Base-by-base conservation (phyloP, 2,888 invertebrate genomes). In the Eupithecia centaureata region DNA sequence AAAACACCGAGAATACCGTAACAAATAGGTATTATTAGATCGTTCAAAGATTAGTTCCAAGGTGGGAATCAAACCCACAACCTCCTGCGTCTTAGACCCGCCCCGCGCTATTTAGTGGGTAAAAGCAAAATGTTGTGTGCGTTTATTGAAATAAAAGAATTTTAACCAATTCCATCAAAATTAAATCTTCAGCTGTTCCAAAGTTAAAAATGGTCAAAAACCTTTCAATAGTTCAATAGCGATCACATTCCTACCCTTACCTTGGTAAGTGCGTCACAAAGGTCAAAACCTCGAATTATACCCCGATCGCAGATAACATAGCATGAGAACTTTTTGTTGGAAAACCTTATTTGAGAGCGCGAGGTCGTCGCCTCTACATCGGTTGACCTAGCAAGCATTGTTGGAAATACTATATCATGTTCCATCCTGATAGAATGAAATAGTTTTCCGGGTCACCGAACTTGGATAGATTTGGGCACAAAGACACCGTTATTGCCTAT, bases 281-380 rank as follows among this genome's bases (percentile, higher is more conserved):
- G 75, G 73, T 72, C 70, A 52, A 52, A 65, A 71, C 71, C 69
- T 73, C 69, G 67, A 61, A 60, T 61, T 60, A n/a, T 35, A 63
- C 62, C 57, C 68, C 58, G 69, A 61, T 61, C 60, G 59, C 30
- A 67, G 67, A 73, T 70, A 70, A 61, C 66, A 42, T 71, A 32
- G 68, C 73, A 70, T 70, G 72, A 72, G 70, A 71, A 70, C 63
- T 71, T 73, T 75, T 75, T 75, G 73, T 72, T 56, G 42, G 67
- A 64, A 70, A 73, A 68, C 68, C 71, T 70, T 68, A 71, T 73
- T 73, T 65, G 70, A 65, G 67, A 61, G 64, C 68, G 67, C 73
- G 70, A 72, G 75, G 75, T 72, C 72, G 59, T 62, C 61, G 68
- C 61, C 65, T 57, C 56, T 38, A 22, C 68, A 65, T 54, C 61